Evolutionary conservation across 2,888 invertebrate species (phyloP).

Genomic region (Cylloceria caligata): DNA sequence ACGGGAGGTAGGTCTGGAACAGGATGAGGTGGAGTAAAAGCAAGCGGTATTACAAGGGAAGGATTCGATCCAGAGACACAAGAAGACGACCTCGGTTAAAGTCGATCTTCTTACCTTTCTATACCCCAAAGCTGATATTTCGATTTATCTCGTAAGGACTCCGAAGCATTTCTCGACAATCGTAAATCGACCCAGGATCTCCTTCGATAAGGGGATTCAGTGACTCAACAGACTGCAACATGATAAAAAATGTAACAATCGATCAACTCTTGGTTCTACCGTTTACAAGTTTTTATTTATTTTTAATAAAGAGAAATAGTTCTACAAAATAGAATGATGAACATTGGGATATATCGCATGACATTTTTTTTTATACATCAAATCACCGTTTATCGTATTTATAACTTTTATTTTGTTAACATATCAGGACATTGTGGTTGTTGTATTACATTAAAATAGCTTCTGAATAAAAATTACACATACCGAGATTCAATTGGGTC

Average conservation of each 20-base stretch:
- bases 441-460: not conserved
- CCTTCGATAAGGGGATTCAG: not conserved
- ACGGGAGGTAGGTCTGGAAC: constrained; percentile 39
- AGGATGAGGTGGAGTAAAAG: constrained; percentile 25
- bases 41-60: constrained; percentile 13
- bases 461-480: no score
- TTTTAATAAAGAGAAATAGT: not conserved
- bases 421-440: not conserved
- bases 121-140: not conserved
- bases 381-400: not conserved
- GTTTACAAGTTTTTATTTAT: not conserved
- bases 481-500: no score
- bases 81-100: constrained; percentile 20
- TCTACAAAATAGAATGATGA: not conserved
- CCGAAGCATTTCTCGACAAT: not conserved
- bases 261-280: no score
- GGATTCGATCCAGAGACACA: constrained; percentile 15
- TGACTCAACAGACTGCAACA: not conserved
- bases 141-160: constrained; percentile 1
- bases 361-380: not conserved
- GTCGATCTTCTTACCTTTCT: constrained; percentile 8
- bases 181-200: constrained; percentile 22
- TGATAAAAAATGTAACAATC: no score
- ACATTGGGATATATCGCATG: not conserved
- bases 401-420: not conserved